These are phyloP conservation scores for Petrocephalus zakoni DNA, from an alignment of 2,113 vertebrate genomes.

Conservation along the genomic window DNA sequence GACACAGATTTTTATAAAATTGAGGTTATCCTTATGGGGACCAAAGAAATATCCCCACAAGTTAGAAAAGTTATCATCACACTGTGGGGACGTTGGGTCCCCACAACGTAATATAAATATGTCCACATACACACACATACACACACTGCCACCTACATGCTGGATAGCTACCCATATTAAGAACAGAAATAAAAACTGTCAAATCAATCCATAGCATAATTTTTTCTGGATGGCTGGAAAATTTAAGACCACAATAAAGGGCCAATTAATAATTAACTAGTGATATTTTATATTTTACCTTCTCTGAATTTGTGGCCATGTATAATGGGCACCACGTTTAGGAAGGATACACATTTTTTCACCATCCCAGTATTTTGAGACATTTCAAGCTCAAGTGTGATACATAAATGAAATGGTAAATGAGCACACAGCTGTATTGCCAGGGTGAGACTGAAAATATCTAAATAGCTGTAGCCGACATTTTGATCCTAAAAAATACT, in stretches of 20 bases:
- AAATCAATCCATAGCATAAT: not conserved
- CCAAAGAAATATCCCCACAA: too few species aligned
- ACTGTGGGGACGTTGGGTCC: too few species aligned
- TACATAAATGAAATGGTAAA: not conserved
- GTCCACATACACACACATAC: not conserved
- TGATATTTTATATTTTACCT: not conserved
- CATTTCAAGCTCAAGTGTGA: not conserved
- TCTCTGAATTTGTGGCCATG: not conserved
- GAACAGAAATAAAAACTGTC: not conserved
- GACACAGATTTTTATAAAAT: too few species aligned
- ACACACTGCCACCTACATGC: slow-evolving; percentile 19
- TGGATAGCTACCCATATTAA: not conserved
- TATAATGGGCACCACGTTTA: not conserved
- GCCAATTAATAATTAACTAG: not conserved
- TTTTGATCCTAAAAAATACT: not conserved
- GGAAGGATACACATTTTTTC: not conserved
- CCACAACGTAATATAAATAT: too few species aligned
- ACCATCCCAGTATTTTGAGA: not conserved
- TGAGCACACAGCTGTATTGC: not conserved
- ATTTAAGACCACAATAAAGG: not conserved
- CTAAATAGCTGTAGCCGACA: not conserved
- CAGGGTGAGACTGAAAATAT: not conserved
- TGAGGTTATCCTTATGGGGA: too few species aligned
- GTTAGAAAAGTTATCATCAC: too few species aligned
- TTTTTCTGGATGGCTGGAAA: not conserved